phyloP scores from a whole-genome alignment of 2,113 vertebrate genomes.

The Hiodon alosoides region DNA sequence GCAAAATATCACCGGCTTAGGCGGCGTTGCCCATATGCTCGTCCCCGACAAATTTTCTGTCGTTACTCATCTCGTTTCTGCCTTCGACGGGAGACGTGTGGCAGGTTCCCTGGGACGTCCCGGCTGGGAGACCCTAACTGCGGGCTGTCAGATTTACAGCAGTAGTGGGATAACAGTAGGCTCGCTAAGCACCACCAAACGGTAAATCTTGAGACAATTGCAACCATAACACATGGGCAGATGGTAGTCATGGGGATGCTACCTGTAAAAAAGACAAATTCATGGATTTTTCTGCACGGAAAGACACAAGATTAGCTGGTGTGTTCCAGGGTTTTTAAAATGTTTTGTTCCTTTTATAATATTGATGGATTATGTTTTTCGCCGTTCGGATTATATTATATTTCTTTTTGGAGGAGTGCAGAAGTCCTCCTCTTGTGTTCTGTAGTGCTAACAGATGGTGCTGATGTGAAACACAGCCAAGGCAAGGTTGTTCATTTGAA shows the following conservation, averaged over 20 bases:
- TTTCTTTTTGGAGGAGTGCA: not conserved
- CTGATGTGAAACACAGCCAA: constrained; percentile 42
- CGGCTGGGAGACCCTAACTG: not conserved
- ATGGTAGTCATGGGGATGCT: not conserved
- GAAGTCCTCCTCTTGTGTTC: constrained; percentile 23
- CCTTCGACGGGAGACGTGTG: not conserved
- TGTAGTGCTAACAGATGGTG: constrained; percentile 47
- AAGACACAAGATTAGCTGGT: not conserved
- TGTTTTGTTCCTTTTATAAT: not conserved
- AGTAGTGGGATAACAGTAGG: not conserved
- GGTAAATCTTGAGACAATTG: not conserved
- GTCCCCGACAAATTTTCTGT: not conserved
- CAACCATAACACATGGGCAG: not conserved
- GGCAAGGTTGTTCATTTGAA: constrained; percentile 33
- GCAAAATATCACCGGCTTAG: not conserved
- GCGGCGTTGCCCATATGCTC: not conserved
- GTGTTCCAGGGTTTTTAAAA: no score
- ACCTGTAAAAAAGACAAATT: not conserved
- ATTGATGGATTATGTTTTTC: not conserved
- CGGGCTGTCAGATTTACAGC: constrained; percentile 11
- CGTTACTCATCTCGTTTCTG: not conserved
- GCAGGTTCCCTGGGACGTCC: no score
- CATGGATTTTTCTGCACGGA: not conserved
- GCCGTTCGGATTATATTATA: not conserved
- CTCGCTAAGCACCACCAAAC: not conserved